phyloP scores from a whole-genome alignment of 2,888 invertebrate species.

The Ophion ellenae region DNA sequence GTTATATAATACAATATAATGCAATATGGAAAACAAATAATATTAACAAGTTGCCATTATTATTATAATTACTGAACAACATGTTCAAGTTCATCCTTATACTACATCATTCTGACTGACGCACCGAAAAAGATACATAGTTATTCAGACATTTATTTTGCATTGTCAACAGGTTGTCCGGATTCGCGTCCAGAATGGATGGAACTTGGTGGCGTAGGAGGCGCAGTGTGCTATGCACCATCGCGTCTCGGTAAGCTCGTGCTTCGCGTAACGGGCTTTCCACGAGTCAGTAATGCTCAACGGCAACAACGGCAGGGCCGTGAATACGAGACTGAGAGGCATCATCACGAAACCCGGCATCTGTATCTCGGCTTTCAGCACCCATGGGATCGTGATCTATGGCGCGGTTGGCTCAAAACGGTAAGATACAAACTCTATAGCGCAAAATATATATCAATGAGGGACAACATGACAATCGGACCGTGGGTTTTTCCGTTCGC shows the following conservation, averaged over 20 bases:
- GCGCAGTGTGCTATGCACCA: conserved; percentile 81
- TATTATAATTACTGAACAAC: too few species aligned
- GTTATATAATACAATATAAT: too few species aligned
- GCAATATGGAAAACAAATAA: too few species aligned
- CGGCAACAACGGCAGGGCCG: conserved; percentile 59
- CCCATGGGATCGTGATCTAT: conserved; percentile 88
- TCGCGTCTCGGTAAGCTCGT: conserved; percentile 83
- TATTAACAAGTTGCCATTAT: too few species aligned
- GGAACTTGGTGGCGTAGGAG: conserved; percentile 79
- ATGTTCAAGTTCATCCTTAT: too few species aligned
- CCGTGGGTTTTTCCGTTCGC: too few species aligned
- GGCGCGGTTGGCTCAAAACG: conserved; percentile 88
- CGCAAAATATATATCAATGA: not conserved
- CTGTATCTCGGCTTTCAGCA: conserved; percentile 88
- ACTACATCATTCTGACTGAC: not conserved
- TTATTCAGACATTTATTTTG: not conserved
- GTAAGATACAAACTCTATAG: conserved; percentile 79
- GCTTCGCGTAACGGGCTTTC: conserved; percentile 83
- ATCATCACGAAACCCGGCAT: conserved; percentile 84
- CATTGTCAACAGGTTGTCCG: conserved; percentile 73
- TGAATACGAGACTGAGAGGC: conserved; percentile 56
- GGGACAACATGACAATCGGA: too few species aligned
- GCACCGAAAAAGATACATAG: not conserved
- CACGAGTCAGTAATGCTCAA: conserved; percentile 74
- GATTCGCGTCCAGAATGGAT: conserved; percentile 82